Conservation (phyloP, 92 coral and sea anemone genomes). For the Nematostella vectensis region DNA sequence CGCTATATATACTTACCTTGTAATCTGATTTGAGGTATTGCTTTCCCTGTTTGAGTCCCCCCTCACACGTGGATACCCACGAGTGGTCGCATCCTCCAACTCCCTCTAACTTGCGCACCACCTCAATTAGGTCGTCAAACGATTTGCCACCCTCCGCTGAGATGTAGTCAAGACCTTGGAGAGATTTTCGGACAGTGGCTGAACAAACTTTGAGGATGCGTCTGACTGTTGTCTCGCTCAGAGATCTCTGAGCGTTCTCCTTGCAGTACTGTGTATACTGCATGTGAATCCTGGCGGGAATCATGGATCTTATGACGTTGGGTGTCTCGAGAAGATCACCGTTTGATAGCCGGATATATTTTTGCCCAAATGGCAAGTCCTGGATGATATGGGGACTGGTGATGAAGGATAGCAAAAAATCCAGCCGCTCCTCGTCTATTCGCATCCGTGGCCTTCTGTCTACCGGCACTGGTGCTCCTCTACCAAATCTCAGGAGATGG, state of each 20-base stretch:
- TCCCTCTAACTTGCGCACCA: conserved; percentile 25
- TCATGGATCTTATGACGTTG: conserved; percentile 24
- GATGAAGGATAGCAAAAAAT: conserved; percentile 29
- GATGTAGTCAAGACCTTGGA: conserved; percentile 22
- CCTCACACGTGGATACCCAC: too few relatives aligned
- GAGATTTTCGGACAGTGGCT: conserved; percentile 20
- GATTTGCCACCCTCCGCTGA: too few relatives aligned
- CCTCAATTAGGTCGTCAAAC: too few relatives aligned
- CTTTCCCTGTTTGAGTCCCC: too few relatives aligned
- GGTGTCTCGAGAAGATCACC: conserved; percentile 30
- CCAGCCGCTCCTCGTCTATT: conserved; percentile 4
- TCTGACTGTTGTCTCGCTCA: conserved; percentile 15
- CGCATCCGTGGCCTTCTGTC: conserved; percentile 12
- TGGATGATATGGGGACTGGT: conserved; percentile 43
- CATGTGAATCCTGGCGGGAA: conserved; percentile 17
- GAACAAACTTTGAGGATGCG: conserved; percentile 20
- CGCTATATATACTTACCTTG: too few relatives aligned
- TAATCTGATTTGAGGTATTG: too few relatives aligned
- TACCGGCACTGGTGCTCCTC: conserved; percentile 6
- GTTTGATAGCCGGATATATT: conserved; percentile 17
- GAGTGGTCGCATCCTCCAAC: conserved; percentile 23
- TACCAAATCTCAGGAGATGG: conserved; percentile 9
- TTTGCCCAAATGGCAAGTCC: conserved; percentile 44
- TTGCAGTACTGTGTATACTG: conserved; percentile 28
- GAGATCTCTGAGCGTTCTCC: conserved; percentile 9